Evolutionary conservation across 2,113 vertebrate genomes (phyloP), one percentile per base, ranked within the genome.

Genomic region (Seriola aureovittata): DNA sequence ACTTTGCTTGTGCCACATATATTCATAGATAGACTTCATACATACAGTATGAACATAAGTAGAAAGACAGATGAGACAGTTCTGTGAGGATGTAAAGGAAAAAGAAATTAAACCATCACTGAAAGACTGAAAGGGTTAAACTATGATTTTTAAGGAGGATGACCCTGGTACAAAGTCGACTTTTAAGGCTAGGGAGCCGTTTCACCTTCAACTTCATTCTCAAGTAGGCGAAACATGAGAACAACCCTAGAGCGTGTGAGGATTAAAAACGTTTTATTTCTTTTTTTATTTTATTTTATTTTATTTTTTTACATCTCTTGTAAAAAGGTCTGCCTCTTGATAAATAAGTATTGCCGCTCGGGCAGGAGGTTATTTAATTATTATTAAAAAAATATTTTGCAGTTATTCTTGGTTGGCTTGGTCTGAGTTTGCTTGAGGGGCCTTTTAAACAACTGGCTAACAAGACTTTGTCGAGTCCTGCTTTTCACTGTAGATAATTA

Each of bases 401-500:
- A n/a, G 17, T 48, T 23, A 29, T 21, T 60, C 9, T 25, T 42
- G 40, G 12, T 59, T 29, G 40, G 19, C 44, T 52, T 38, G 44
- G 54, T 66, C 32, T 78, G n/a, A 65, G 12, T 85, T 72, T 48
- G 62, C 79, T 72, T 58, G 21, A 71, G 57, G 85, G 29, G 5
- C 25, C n/a, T 42, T 63, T 36, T 57, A 50, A 80, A 72, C 29
- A 58, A 48, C 34, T 36, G 29, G 59, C 10, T 67, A 68, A 81
- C 55, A 63, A 46, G 59, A 11, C 14, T 76, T 71, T 77, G 73
- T 46, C 17, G 8, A 21, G 25, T 71, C 10, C 63, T 46, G 57
- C 36, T 74, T 69, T 71, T 66, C 19, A 36, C 9, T 50, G 3
- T 59, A 8, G 52, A 82, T 78, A 48, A 86, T 84, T 75, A 75